Evolutionary conservation across 1,140 invertebrate species (phyloP).

Genomic region (Drosophila repletoides): DNA sequence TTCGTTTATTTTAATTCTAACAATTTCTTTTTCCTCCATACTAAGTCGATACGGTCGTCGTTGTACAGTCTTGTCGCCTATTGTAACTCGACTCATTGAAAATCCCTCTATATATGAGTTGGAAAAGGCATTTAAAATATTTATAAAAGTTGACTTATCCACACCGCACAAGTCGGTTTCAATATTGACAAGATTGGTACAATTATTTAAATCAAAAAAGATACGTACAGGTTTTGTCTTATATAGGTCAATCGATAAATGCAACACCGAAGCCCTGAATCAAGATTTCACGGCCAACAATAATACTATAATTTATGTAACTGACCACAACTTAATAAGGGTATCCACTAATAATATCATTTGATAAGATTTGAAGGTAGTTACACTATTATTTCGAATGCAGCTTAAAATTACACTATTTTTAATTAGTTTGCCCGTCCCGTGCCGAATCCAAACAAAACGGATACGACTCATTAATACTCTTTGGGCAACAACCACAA

Average conservation of each 20-base stretch:
- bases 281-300: constrained; percentile 8
- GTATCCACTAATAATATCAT: constrained; percentile 1
- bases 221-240: not conserved
- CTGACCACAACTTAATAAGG: constrained; percentile 4
- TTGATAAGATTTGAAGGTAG: constrained; percentile 15
- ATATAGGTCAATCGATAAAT: not conserved
- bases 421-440: not conserved
- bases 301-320: constrained; percentile 18
- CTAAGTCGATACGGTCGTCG: constrained; percentile 4
- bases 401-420: constrained; percentile 2
- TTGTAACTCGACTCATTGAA: constrained; percentile 4
- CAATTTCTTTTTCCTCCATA: constrained; percentile 1
- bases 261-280: not conserved
- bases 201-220: not conserved
- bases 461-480: constrained; percentile 9
- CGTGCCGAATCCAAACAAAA: not conserved
- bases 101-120: constrained; percentile 8
- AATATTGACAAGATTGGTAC: not conserved
- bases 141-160: not conserved
- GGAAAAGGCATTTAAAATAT: not conserved
- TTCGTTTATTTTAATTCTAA: constrained; percentile 14
- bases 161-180: constrained; percentile 4
- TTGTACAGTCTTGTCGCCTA: constrained; percentile 17
- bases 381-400: constrained; percentile 6
- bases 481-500: no score